Percentiles rank a stretch among this genome's conserved stretches.
Conservation (phyloP, 2,113 vertebrate genomes). For the Centrocercus urophasianus region DNA sequence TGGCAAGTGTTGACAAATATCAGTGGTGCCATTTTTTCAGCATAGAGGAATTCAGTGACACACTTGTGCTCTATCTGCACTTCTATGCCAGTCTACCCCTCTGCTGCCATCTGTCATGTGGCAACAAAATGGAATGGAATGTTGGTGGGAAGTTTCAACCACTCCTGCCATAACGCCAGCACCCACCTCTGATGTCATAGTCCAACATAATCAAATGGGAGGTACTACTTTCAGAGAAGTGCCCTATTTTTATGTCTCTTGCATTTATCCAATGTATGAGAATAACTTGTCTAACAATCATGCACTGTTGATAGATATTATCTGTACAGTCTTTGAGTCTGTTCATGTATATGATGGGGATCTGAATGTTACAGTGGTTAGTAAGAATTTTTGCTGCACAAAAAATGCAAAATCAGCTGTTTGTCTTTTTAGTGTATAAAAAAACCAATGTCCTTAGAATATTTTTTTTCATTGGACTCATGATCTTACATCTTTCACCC, state of each 20-base stretch:
- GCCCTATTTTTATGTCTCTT: background rate
- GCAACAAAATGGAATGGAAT: too few species aligned
- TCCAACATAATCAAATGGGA: too few species aligned
- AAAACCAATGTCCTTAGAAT: background rate
- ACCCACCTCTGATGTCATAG: too few species aligned
- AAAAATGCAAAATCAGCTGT: background rate
- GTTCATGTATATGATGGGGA: background rate
- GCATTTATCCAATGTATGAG: background rate
- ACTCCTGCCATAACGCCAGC: too few species aligned
- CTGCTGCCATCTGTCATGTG: too few species aligned
- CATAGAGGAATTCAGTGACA: too few species aligned
- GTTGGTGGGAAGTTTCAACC: too few species aligned
- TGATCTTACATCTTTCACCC: background rate
- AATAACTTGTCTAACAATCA: background rate
- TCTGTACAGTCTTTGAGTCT: background rate
- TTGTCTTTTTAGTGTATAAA: background rate
- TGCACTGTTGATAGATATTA: background rate
- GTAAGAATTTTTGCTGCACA: background rate
- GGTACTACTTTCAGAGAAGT: background rate
- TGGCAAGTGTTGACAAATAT: too few species aligned
- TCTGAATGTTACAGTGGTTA: background rate
- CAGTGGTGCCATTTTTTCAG: too few species aligned
- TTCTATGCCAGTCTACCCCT: too few species aligned
- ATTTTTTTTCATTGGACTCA: background rate
- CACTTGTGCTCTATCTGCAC: too few species aligned